Evolutionary conservation across 2,113 vertebrate genomes (phyloP).

Genomic region (Ictalurus punctatus): DNA sequence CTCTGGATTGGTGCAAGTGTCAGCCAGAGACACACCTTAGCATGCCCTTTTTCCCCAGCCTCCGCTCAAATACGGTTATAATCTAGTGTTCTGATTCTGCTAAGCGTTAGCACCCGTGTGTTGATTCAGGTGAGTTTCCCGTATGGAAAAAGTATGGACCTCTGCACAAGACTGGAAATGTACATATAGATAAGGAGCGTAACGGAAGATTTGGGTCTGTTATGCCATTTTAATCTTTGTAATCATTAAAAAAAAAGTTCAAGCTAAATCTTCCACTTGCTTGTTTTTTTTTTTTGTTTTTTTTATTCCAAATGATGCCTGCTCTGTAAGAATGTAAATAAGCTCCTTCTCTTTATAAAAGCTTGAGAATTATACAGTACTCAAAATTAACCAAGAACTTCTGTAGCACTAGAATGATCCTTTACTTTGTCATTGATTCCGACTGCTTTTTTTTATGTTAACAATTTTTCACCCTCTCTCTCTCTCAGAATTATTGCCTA

Average conservation of each 20-base stretch:
- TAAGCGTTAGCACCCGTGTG: background rate
- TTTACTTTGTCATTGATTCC: constrained; percentile 26
- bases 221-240: background rate
- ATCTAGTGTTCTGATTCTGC: constrained; percentile 3
- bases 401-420: background rate
- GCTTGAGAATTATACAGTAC: background rate
- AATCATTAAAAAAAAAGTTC: background rate
- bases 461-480: background rate
- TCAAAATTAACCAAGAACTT: background rate
- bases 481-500: constrained; percentile 24
- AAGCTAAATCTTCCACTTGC: background rate
- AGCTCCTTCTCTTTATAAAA: background rate
- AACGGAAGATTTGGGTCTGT: background rate
- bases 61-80: background rate
- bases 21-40: background rate
- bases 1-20: background rate
- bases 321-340: background rate
- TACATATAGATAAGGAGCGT: background rate
- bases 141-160: background rate
- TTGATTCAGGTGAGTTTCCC: background rate
- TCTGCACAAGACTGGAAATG: background rate
- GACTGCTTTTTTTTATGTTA: background rate
- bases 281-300: background rate
- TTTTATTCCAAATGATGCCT: background rate
- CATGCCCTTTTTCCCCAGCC: background rate